A percentile compares a stretch with the other conserved stretches of the same genome.
Conservation (phyloP, 2,888 invertebrate species). For the Amaurobius ferox region DNA sequence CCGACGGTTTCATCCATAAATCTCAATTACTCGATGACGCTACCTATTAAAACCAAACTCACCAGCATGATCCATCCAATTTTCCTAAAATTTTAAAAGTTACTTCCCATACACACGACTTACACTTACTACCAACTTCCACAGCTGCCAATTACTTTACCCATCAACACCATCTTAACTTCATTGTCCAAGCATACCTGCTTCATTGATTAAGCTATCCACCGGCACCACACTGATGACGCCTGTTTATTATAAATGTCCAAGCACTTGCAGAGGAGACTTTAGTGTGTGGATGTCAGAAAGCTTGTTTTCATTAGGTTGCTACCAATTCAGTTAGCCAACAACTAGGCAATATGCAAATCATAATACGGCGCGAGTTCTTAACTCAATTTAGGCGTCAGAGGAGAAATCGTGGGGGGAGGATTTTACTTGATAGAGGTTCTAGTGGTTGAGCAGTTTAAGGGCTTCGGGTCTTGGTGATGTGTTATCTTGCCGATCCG, state of each 20-base stretch:
- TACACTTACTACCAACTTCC: not conserved
- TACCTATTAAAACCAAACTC: constrained; percentile 6
- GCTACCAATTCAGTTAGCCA: constrained; percentile 51
- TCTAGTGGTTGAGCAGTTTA: not conserved
- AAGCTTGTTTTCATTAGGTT: constrained; percentile 21
- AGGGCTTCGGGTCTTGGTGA: not conserved
- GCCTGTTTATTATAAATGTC: constrained; percentile 18
- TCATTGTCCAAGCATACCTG: constrained; percentile 3
- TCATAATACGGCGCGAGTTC: constrained; percentile 35
- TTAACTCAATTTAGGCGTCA: constrained; percentile 40
- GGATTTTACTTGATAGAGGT: not conserved
- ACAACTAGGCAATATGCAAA: constrained; percentile 38
- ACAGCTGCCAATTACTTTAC: constrained; percentile 3
- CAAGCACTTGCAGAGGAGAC: not conserved
- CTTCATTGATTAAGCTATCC: constrained; percentile 6
- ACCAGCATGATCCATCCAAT: not conserved
- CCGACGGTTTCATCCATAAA: not conserved
- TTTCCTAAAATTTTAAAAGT: constrained; percentile 8
- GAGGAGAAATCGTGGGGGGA: constrained; percentile 8
- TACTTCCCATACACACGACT: not conserved
- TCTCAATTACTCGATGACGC: not conserved
- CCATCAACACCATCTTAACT: constrained; percentile 12
- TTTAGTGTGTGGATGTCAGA: not conserved
- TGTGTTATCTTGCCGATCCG: not conserved
- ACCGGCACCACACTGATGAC: not conserved